Percentiles rank a stretch among this genome's conserved stretches.
Evolutionary conservation across 1,140 invertebrate genomes (phyloP).

Genomic region (Apolygus lucorum): DNA sequence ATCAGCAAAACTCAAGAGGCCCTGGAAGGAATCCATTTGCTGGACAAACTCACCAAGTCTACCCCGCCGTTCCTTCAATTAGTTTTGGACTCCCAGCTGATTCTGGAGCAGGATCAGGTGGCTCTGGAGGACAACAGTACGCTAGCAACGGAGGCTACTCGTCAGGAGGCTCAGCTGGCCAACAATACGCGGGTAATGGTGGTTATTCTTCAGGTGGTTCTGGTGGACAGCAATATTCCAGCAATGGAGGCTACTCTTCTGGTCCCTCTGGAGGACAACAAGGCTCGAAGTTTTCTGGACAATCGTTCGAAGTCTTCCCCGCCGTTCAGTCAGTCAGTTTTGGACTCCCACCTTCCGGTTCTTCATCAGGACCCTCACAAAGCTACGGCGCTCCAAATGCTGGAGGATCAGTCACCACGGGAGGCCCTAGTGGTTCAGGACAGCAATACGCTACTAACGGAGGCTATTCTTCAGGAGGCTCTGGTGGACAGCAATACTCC

Average conservation of each 20-base stretch:
- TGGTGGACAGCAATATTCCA: no score
- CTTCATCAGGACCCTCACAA: background rate
- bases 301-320: no score
- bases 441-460: no score
- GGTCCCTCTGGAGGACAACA: no score
- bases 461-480: no score
- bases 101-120: background rate
- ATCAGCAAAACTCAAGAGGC: background rate
- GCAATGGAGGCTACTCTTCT: no score
- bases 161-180: no score
- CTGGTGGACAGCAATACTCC: slow-evolving; percentile 10
- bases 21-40: slow-evolving; percentile 21
- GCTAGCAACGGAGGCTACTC: slow-evolving; percentile 30
- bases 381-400: slow-evolving; percentile 19
- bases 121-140: slow-evolving; percentile 20
- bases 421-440: no score
- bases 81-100: slow-evolving; percentile 21
- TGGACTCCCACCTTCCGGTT: background rate
- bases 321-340: no score
- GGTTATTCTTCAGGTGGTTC: slow-evolving; percentile 14
- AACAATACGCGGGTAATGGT: slow-evolving; percentile 17
- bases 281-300: no score
- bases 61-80: background rate
- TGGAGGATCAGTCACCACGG: no score
- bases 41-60: slow-evolving; percentile 25